Percentiles rank a stretch among this genome's conserved stretches.
phyloP scores from a whole-genome alignment of 1,140 invertebrate species.

The Atta texana region DNA sequence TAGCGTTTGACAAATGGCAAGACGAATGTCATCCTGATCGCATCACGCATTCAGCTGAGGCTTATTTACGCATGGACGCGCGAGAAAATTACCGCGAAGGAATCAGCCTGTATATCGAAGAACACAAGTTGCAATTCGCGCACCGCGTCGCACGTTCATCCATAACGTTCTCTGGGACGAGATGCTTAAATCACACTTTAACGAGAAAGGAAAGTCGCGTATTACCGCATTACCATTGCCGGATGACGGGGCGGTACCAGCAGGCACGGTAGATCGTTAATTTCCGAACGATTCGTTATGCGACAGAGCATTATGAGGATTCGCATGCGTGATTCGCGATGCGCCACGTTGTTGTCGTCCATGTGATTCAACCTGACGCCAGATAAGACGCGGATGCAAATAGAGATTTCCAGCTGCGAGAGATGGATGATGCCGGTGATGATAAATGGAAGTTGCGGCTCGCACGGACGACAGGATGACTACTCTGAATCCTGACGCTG shows the following conservation, averaged over 20 bases:
- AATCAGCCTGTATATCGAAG: slow-evolving; percentile 22
- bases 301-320: slow-evolving; percentile 49
- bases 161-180: slow-evolving; percentile 50
- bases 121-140: slow-evolving; percentile 41
- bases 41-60: slow-evolving; percentile 8
- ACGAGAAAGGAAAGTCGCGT: slow-evolving; percentile 73
- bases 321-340: slow-evolving; percentile 50
- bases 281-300: slow-evolving; percentile 77
- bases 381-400: slow-evolving; percentile 81
- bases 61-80: slow-evolving; percentile 48
- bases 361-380: slow-evolving; percentile 70
- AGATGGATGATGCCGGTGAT: slow-evolving; percentile 77
- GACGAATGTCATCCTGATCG: slow-evolving; percentile 26
- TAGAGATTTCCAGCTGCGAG: slow-evolving; percentile 81
- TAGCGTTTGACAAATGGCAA: slow-evolving; percentile 52
- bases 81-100: slow-evolving; percentile 51
- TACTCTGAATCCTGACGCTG: slow-evolving; percentile 37
- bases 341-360: slow-evolving; percentile 42
- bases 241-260: slow-evolving; percentile 55
- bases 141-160: slow-evolving; percentile 45
- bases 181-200: slow-evolving; percentile 74
- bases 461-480: slow-evolving; percentile 29
- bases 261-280: slow-evolving; percentile 68
- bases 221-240: slow-evolving; percentile 56
- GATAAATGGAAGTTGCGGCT: slow-evolving; percentile 76